Evolutionary conservation across 2,797 vertebrate genomes (phyloP).

Genomic region (Eleutherodactylus coqui): DNA sequence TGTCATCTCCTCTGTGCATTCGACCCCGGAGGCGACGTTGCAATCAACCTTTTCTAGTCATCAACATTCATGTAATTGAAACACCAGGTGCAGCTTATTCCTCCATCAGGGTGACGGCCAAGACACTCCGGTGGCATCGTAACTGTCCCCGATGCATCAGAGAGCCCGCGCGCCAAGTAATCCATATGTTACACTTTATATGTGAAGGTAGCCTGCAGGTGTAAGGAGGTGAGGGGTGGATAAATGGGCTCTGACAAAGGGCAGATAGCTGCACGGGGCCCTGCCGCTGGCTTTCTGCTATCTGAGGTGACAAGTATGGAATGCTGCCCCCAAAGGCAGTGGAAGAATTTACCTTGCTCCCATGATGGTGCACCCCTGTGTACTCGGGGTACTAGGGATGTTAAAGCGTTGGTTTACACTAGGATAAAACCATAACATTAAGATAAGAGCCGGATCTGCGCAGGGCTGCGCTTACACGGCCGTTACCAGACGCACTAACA

Average conservation of each 20-base stretch:
- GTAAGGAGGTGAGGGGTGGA: background rate
- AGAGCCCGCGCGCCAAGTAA: background rate
- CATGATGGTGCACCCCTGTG: background rate
- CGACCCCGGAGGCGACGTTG: background rate
- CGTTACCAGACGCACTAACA: too few relatives aligned
- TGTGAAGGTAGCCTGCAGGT: background rate
- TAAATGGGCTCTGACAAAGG: background rate
- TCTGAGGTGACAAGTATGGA: background rate
- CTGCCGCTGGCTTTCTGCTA: background rate
- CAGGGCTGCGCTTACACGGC: too few relatives aligned
- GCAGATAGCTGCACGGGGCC: background rate
- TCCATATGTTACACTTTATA: slow-evolving; percentile 10
- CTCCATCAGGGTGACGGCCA: background rate
- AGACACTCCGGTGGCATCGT: background rate
- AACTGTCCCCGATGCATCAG: background rate
- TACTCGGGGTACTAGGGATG: background rate
- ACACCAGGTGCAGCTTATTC: background rate
- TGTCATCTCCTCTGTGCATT: background rate
- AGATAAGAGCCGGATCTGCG: too few relatives aligned
- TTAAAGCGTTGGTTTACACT: background rate
- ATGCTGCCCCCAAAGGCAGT: too few relatives aligned
- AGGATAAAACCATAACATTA: background rate
- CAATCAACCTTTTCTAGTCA: background rate
- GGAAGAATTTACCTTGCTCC: too few relatives aligned
- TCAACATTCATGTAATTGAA: slow-evolving; percentile 17